phyloP scores from a whole-genome alignment of 2,797 vertebrate genomes.

The Glyptemys insculpta region DNA sequence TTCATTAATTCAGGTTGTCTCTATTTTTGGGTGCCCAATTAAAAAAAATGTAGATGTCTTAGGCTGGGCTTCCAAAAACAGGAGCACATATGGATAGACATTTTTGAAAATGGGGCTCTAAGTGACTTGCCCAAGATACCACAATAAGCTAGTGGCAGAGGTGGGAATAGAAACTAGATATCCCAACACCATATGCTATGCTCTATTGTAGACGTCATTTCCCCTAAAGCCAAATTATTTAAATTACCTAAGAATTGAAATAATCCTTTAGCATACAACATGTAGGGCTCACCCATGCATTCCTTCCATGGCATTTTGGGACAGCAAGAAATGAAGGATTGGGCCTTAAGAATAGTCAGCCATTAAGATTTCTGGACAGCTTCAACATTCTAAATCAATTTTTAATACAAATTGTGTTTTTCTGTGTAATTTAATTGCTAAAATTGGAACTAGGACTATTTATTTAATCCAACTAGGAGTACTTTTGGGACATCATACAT shows the following conservation, averaged over 20 bases:
- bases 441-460: neutral
- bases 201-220: neutral
- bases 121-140: neutral
- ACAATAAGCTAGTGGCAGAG: neutral
- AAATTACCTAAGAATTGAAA: neutral
- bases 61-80: neutral
- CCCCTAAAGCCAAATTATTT: neutral
- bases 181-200: neutral
- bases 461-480: neutral
- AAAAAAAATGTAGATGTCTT: neutral
- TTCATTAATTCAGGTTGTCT: neutral
- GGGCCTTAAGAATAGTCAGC: neutral
- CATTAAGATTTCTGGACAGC: neutral
- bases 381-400: neutral
- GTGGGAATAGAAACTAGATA: neutral
- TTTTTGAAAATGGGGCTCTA: neutral
- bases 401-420: neutral
- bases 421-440: neutral
- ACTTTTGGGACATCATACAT: neutral
- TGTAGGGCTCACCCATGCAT: neutral
- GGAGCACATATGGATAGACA: neutral
- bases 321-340: neutral
- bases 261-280: neutral
- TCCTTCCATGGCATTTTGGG: neutral
- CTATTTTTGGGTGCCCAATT: accelerated